phyloP scores from a whole-genome alignment of 1,140 invertebrate species.

The Drosophila kikkawai region DNA sequence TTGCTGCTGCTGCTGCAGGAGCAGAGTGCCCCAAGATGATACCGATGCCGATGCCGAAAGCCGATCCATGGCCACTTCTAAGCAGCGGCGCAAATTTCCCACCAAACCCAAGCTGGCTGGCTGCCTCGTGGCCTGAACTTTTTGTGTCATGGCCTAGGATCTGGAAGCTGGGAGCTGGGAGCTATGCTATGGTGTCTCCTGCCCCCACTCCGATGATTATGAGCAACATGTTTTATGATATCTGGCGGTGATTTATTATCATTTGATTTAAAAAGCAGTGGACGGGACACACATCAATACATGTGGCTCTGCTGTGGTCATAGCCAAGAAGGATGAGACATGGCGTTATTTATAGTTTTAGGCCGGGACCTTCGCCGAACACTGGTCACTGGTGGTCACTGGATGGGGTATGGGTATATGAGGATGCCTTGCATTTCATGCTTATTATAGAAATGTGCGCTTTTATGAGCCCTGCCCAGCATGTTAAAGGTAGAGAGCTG shows the following conservation, averaged over 20 bases:
- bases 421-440: constrained; percentile 60
- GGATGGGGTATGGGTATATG: constrained; percentile 14
- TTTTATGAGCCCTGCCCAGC: constrained; percentile 71
- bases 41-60: constrained; percentile 37
- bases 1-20: constrained; percentile 33
- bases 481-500: constrained; percentile 47
- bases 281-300: constrained; percentile 82
- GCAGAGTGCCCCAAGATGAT: constrained; percentile 30
- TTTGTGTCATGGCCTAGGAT: constrained; percentile 59
- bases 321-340: constrained; percentile 42
- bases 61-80: constrained; percentile 58
- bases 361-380: constrained; percentile 29
- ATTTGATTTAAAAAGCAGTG: constrained; percentile 85
- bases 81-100: constrained; percentile 73
- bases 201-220: constrained; percentile 54
- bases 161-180: neutral
- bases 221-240: constrained; percentile 85
- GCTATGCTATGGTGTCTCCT: neutral
- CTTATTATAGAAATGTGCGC: constrained; percentile 77
- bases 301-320: constrained; percentile 37
- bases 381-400: constrained; percentile 4
- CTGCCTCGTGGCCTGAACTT: constrained; percentile 53
- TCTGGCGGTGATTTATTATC: constrained; percentile 85
- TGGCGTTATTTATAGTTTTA: constrained; percentile 81
- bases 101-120: constrained; percentile 40